phyloP scores from a whole-genome alignment of 2,113 vertebrate species.

The Ameiurus melas region DNA sequence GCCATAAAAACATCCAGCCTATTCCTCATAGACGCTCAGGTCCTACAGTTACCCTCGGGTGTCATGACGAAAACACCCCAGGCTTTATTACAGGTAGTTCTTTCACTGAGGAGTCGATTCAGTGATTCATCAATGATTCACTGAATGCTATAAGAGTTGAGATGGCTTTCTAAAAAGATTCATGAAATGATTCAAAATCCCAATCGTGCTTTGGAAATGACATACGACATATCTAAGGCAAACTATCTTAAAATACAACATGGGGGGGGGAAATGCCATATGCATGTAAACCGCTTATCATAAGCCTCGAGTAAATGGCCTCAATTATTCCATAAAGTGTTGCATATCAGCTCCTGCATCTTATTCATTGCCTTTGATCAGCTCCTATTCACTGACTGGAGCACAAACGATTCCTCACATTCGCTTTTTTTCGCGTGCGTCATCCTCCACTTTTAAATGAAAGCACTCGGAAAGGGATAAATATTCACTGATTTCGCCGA shows the following conservation, averaged over 20 bases:
- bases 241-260: background rate
- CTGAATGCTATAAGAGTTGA: background rate
- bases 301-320: background rate
- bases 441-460: background rate
- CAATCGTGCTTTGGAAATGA: background rate
- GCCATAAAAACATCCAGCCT: background rate
- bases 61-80: background rate
- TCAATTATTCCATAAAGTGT: conserved; percentile 22
- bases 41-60: background rate
- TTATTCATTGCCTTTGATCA: background rate
- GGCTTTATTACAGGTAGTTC: background rate
- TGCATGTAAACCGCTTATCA: background rate
- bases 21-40: background rate
- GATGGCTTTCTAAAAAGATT: background rate
- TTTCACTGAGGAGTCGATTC: background rate
- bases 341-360: background rate
- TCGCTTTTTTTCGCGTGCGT: background rate
- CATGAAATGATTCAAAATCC: background rate
- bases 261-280: background rate
- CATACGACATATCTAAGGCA: background rate
- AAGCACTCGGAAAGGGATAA: conserved; percentile 13
- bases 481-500: conserved; percentile 10
- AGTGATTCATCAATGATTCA: background rate
- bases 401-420: background rate
- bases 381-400: conserved; percentile 2